phyloP scores from a whole-genome alignment of 2,113 vertebrate genomes.

The Gyps fulvus region DNA sequence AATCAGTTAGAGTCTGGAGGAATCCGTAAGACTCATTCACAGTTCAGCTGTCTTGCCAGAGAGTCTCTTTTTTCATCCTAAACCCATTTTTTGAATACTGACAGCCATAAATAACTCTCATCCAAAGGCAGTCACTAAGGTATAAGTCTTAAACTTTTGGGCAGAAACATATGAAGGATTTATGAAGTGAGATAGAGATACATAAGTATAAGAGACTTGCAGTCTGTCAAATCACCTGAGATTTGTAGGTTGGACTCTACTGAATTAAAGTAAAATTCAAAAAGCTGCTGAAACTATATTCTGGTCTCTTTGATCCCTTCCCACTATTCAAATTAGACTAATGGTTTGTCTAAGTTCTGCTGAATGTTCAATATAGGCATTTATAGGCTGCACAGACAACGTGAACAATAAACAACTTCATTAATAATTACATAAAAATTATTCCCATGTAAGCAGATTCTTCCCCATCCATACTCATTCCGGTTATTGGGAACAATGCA shows the following conservation, averaged over 20 bases:
- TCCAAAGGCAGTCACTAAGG: background rate
- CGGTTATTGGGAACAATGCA: background rate
- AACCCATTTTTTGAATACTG: background rate
- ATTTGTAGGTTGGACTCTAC: background rate
- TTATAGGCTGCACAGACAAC: background rate
- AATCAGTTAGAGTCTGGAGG: background rate
- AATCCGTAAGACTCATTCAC: background rate
- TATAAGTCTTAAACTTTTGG: background rate
- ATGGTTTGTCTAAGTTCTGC: conserved; percentile 20
- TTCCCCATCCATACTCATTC: background rate
- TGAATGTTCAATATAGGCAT: background rate
- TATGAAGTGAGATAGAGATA: background rate
- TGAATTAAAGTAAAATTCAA: conserved; percentile 7
- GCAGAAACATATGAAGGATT: background rate
- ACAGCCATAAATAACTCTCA: background rate
- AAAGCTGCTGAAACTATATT: background rate
- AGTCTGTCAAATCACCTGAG: conserved; percentile 6
- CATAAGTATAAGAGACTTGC: background rate
- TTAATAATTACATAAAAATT: conserved; percentile 46
- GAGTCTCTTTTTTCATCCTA: background rate
- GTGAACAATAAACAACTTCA: conserved; percentile 43
- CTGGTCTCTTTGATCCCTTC: background rate
- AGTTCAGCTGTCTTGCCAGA: background rate
- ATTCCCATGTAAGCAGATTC: conserved; percentile 1
- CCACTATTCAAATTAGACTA: background rate